Base-by-base conservation (phyloP, 2,888 invertebrate genomes). In the Xanthia icteritia region DNA sequence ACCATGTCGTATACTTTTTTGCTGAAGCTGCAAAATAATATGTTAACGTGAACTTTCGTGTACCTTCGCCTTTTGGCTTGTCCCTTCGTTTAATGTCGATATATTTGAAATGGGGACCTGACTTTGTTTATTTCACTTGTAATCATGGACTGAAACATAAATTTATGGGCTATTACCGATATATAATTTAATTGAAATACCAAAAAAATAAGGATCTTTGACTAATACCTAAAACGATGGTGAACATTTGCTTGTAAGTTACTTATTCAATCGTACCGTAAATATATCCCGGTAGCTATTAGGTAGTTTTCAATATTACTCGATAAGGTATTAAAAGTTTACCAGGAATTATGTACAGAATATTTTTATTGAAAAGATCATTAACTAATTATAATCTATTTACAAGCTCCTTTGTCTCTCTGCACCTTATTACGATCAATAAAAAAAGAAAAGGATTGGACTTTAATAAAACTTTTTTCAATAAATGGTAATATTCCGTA, bases 1-100 rank as follows among this genome's bases (percentile, higher is more conserved):
- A 83, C 58, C 76, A 79, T 67, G 75, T 82, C 72, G 61, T 84
- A 78, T 70, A 77, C 67, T 78, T 85, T 89, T 89, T 83, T 79
- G 79, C 76, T 77, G 78, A 67, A 73, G 61, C 66, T 72, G 60
- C 70, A 80, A 82, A n/a, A n/a, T n/a, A n/a, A 85, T 84, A 82
- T 83, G 86, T 84, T 79, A 51, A 87, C 83, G 79, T 63, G 61
- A 42, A 23, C 76, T 85, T 81, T 82, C 11, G 58, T 70, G 69
- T 84, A 60, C 51, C 39, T 75, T 63, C 76, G 39, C n/a, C n/a
- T n/a, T n/a, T n/a, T n/a, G n/a, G n/a, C n/a, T n/a, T n/a, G n/a
- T n/a, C n/a, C 51, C 39, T 75, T 63, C 76, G 39, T 76, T 27
- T 76, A 67, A 64, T 79, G 67, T 68, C 68, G 54, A 78, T 72